phyloP scores from a whole-genome alignment of 2,113 vertebrate genomes.

The Psittacara wagleri region DNA sequence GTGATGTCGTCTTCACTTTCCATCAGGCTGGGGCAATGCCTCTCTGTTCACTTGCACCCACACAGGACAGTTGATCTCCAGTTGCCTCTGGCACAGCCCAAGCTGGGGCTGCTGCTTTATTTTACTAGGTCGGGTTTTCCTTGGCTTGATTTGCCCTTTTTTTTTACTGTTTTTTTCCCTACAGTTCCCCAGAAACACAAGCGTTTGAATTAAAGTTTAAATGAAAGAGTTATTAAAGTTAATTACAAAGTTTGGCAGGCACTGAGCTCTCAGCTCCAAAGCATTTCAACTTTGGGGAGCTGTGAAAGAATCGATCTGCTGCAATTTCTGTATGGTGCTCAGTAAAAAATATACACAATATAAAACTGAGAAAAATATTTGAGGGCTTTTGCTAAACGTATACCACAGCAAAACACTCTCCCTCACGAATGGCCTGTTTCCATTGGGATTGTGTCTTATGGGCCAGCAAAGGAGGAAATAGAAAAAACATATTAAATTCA shows the following conservation, averaged over 20 bases:
- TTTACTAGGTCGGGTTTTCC: neutral
- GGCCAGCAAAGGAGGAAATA: neutral
- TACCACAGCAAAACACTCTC: neutral
- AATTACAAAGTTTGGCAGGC: constrained; percentile 48
- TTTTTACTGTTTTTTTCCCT: rapidly evolving
- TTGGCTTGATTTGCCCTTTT: neutral
- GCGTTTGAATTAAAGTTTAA: constrained; percentile 26
- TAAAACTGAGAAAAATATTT: constrained; percentile 29
- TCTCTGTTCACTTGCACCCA: neutral
- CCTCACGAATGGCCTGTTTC: neutral
- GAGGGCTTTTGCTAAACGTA: neutral
- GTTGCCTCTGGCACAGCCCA: neutral
- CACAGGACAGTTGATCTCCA: neutral
- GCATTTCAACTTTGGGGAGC: constrained; percentile 17
- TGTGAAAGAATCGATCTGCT: constrained; percentile 53
- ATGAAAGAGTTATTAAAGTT: constrained; percentile 41
- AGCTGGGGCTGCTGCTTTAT: neutral
- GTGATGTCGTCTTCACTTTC: neutral
- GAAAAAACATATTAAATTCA: constrained; percentile 10
- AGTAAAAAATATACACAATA: neutral
- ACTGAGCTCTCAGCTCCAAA: neutral
- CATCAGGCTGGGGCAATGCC: neutral
- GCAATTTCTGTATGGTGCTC: neutral
- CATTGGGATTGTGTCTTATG: neutral
- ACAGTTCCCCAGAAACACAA: neutral